A percentile compares a stretch with the other conserved stretches of the same genome.
Evolutionary conservation across 2,797 vertebrate species (phyloP).

Genomic region (Protonibea diacanthus): DNA sequence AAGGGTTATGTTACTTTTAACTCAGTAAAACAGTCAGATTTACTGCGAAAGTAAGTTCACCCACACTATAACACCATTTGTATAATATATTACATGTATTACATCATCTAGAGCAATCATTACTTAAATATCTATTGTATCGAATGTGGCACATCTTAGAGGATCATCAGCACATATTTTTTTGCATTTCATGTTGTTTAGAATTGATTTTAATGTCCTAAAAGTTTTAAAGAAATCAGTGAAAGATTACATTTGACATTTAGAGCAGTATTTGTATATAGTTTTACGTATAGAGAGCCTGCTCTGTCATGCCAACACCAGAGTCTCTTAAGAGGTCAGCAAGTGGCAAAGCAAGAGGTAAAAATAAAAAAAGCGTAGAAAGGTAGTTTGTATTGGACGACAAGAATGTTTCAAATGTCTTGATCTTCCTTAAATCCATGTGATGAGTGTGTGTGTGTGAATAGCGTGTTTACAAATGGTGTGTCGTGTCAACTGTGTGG

Average conservation of each 20-base stretch:
- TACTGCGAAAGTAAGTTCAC: conserved; percentile 2
- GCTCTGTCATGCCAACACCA: not conserved
- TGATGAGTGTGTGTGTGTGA: not conserved
- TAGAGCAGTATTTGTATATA: not conserved
- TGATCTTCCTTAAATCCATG: not conserved
- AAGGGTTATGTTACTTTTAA: not conserved
- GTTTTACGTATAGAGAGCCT: not conserved
- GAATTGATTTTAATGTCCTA: not conserved
- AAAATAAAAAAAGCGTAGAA: not conserved
- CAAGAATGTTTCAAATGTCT: not conserved
- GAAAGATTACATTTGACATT: not conserved
- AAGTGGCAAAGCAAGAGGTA: not conserved
- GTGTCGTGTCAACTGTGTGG: conserved; percentile 54
- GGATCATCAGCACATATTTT: not conserved
- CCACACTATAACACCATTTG: too few species aligned
- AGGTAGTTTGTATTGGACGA: not conserved
- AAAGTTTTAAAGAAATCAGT: not conserved
- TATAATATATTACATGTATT: too few species aligned
- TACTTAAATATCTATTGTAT: too few species aligned
- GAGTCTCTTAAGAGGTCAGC: not conserved
- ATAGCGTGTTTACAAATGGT: conserved; percentile 41
- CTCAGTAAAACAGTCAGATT: not conserved
- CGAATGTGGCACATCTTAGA: too few species aligned
- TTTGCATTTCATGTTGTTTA: not conserved
- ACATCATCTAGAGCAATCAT: too few species aligned